Evolutionary conservation across 2,797 vertebrate genomes (phyloP), one percentile per base, ranked within the genome.

Genomic region (Neosilurus hyrtlii): DNA sequence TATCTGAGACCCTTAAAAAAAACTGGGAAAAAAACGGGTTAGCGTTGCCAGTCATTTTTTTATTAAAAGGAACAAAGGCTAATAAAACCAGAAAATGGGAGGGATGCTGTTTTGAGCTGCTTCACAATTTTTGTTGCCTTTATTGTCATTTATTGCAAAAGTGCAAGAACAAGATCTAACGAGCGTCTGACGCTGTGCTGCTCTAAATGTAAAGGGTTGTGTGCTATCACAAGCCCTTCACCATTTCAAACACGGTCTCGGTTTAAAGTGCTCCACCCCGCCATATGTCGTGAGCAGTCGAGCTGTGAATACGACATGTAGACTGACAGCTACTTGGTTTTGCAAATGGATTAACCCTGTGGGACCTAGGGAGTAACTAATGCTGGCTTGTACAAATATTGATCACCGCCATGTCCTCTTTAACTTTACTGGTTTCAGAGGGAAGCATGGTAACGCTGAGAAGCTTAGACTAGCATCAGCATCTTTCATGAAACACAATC

Each of bases 1-100:
- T 94, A 94, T 94, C 91, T 89, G 92, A 86, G 90, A 91, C 92
- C 82, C 92, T 93, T 90, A 88, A 93, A 43, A 8, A 43, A 43
- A 43, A 30, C n/a, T 43, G 6, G 6, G 6, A 43, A 5, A 43
- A 43, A 94, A 94, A 89, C 89, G 83, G 93, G 92, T 93, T 94
- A 93, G 93, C 88, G 92, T 92, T 91, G 90, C 86, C 82, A 90
- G 49, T 92, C 82, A 84, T 91, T 93, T 93, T 52, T 88, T 74
- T 87, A 94, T 94, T 95, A 94, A 94, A 93, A 90, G 90, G 93
- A 94, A 93, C 92, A 94, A 95, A 94, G 93, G 89, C 87, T 93
- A 94, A 94, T 95, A 93, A 94, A 93, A 91, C 88, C 80, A 79
- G 90, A 56, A 59, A 59, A 49, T 88, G 83, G 75, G 82, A 68